Evolutionary conservation across 2,113 vertebrate genomes (phyloP), one percentile per base, ranked within the genome.

Genomic region (Spea bombifrons): DNA sequence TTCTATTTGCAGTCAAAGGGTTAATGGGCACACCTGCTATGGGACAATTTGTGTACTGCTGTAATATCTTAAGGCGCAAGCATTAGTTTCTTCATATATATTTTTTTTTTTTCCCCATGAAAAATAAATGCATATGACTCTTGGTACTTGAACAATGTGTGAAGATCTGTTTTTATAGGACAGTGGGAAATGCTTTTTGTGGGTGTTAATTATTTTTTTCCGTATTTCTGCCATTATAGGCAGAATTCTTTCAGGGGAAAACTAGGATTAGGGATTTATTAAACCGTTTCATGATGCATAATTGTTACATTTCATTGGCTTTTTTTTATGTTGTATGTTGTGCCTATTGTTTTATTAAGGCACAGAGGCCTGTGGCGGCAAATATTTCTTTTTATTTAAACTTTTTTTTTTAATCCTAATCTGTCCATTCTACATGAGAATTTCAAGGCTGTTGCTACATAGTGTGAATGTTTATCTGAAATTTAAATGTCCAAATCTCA

Each of bases 91-190:
- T 53, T n/a, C 43, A 13, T 70, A 17, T 16, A 8, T 59, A 6
- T 44, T 47, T 69, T 68, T 30, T 5, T 76, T 53, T 68, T 9
- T n/a, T 66, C 30, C 15, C 44, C 8, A 68, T n/a, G n/a, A 45
- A 53, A 52, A 53, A 53, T 71, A 71, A 70, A 43, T 71, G n/a
- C 17, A 13, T n/a, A 49, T 43, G 71, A 55, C 84, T 55, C 84
- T 88, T 86, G 89, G 87, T 90, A 89, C 89, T 89, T 90, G 89
- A 90, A 89, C 82, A 86, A 84, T 87, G 66, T 85, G 83, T 86
- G 83, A 88, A 85, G 88, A 84, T 86, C 78, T 82, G 70, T 83
- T 87, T 84, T 86, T 86, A 61, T 85, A 87, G 75, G 47, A 80
- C 86, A 84, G 85, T 85, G 84, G 87, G 84, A 86, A 86, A 83